Conservation (phyloP, 2,888 invertebrate species). For the Catocala nupta region DNA sequence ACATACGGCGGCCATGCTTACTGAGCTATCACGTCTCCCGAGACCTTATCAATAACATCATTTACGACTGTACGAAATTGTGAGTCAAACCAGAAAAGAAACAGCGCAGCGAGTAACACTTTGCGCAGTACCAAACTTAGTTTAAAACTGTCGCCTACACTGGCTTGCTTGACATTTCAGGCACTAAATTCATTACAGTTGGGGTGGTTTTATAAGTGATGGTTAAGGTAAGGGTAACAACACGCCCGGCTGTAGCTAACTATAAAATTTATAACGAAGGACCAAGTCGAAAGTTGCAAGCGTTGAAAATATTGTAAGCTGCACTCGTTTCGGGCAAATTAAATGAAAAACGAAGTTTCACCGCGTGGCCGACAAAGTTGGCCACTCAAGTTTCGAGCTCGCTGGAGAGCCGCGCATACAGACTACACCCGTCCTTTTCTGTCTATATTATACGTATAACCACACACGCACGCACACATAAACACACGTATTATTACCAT, state of each 20-base stretch:
- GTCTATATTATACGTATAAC: slow-evolving; percentile 49
- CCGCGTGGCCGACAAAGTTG: slow-evolving; percentile 80
- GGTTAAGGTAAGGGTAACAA: slow-evolving; percentile 53
- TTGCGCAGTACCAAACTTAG: slow-evolving; percentile 49
- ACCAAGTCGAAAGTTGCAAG: slow-evolving; percentile 78
- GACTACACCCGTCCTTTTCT: slow-evolving; percentile 47
- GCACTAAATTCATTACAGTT: slow-evolving; percentile 64
- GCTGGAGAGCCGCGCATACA: slow-evolving; percentile 60
- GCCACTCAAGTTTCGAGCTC: slow-evolving; percentile 79
- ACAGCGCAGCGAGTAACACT: slow-evolving; percentile 36
- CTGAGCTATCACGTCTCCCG: slow-evolving; percentile 14
- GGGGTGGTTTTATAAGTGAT: slow-evolving; percentile 55
- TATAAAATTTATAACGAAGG: slow-evolving; percentile 82
- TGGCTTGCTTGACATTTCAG: slow-evolving; percentile 58
- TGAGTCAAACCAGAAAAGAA: slow-evolving; percentile 31
- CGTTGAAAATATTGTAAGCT: slow-evolving; percentile 85
- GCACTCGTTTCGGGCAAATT: slow-evolving; percentile 85
- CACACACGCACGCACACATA: slow-evolving; percentile 20
- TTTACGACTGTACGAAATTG: slow-evolving; percentile 16
- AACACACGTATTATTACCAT: slow-evolving; percentile 10
- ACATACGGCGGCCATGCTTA: slow-evolving; percentile 10
- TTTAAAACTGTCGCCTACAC: slow-evolving; percentile 53
- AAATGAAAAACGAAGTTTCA: slow-evolving; percentile 85
- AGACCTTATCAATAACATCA: neutral
- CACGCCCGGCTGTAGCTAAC: slow-evolving; percentile 60